Evolutionary conservation across 2,797 vertebrate genomes (phyloP).

Genomic region (Megaceryle alcyon): DNA sequence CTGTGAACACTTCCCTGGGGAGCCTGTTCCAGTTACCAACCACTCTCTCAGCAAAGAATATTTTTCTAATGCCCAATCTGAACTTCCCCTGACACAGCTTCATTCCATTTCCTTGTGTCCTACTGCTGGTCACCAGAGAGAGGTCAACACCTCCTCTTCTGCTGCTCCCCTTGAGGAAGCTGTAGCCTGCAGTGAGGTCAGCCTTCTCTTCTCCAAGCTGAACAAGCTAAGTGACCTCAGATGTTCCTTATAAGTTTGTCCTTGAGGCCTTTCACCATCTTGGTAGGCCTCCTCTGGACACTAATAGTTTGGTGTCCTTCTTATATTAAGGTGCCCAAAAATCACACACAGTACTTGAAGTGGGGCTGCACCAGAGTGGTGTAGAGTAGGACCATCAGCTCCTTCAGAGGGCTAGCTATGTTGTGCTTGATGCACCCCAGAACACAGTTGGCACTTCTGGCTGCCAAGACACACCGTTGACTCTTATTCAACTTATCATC

Average conservation of each 20-base stretch:
- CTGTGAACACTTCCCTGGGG: background rate
- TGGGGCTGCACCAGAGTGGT: accelerated
- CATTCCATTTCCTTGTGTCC: background rate
- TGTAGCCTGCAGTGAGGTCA: background rate
- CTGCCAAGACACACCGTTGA: background rate
- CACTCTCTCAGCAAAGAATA: background rate
- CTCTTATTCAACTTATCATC: background rate
- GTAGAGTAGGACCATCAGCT: background rate
- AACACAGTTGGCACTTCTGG: background rate
- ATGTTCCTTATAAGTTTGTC: background rate
- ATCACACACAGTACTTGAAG: background rate
- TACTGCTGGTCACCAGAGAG: background rate
- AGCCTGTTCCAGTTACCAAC: background rate
- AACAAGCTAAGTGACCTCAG: background rate
- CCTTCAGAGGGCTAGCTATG: background rate
- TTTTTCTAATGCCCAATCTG: background rate
- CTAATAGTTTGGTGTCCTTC: background rate
- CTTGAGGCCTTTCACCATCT: background rate
- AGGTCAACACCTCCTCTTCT: background rate
- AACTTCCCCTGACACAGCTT: background rate
- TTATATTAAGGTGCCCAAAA: background rate
- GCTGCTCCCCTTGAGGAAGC: background rate
- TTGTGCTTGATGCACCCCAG: background rate
- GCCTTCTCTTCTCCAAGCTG: background rate
- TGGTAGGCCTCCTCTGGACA: background rate